Evolutionary conservation across 2,797 vertebrate genomes (phyloP).

Genomic region (Sebastiscus albofasciatus): DNA sequence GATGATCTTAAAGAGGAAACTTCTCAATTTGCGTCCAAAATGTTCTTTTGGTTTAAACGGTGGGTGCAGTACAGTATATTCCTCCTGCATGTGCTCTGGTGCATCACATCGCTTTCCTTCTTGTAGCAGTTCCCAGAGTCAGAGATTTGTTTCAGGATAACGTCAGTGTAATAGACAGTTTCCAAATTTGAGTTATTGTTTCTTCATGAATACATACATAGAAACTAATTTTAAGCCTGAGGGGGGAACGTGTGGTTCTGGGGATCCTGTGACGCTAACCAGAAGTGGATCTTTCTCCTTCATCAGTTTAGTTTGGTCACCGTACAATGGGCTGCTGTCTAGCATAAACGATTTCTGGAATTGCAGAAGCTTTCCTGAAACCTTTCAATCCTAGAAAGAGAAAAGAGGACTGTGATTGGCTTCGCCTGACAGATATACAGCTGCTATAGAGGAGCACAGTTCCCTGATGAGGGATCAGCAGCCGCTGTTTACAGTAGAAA

Average conservation of each 20-base stretch:
- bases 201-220: not conserved
- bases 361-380: slow-evolving; percentile 24
- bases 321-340: not conserved
- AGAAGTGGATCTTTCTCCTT: slow-evolving; percentile 20
- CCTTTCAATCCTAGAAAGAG: slow-evolving; percentile 39
- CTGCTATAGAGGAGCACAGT: slow-evolving; percentile 22
- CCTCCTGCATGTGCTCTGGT: not conserved
- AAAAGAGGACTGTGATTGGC: slow-evolving; percentile 29
- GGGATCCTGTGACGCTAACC: not conserved
- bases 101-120: not conserved
- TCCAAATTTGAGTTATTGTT: not conserved
- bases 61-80: not conserved
- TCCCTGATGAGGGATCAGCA: slow-evolving; percentile 43
- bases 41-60: not conserved
- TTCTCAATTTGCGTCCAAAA: not conserved
- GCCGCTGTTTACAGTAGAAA: slow-evolving; percentile 40
- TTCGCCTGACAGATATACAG: slow-evolving; percentile 45
- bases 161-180: not conserved
- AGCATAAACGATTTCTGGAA: slow-evolving; percentile 8
- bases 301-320: slow-evolving; percentile 14
- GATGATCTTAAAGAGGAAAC: not conserved
- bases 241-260: not conserved
- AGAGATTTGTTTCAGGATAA: not conserved
- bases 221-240: not conserved
- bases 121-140: not conserved